These are phyloP conservation scores for Ectemnius cavifrons DNA, from an alignment of 2,888 invertebrate genomes.

Conservation along the genomic window DNA sequence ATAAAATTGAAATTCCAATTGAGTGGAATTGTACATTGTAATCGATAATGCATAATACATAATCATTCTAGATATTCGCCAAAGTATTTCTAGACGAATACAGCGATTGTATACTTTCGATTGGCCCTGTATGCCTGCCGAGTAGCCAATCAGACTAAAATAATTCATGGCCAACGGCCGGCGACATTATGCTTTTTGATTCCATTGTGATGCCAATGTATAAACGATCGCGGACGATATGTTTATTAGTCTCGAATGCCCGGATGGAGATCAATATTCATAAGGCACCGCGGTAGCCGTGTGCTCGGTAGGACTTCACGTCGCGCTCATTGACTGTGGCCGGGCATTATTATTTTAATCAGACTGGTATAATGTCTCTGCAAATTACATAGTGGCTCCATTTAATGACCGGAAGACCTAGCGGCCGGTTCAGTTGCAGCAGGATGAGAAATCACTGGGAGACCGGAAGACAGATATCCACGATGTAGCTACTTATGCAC, in stretches of 20 bases:
- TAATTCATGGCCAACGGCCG: conserved; percentile 43
- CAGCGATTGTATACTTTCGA: conserved; percentile 17
- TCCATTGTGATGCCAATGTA: conserved; percentile 56
- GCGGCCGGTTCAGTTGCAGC: conserved; percentile 46
- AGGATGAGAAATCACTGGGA: conserved; percentile 55
- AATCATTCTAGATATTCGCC: not conserved
- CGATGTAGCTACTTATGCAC: not conserved
- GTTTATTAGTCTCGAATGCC: conserved; percentile 56
- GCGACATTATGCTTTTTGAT: conserved; percentile 49
- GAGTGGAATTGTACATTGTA: too few relatives aligned
- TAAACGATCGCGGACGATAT: conserved; percentile 57
- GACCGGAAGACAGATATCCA: conserved; percentile 46
- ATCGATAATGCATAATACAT: too few relatives aligned
- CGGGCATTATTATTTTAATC: conserved; percentile 68
- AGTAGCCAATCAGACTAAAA: conserved; percentile 52
- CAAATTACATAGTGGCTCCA: conserved; percentile 57
- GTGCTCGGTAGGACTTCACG: conserved; percentile 39
- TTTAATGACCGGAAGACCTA: conserved; percentile 71
- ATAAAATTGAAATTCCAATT: too few relatives aligned
- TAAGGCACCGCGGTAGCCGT: conserved; percentile 52
- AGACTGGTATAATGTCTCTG: conserved; percentile 63
- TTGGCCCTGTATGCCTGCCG: conserved; percentile 27
- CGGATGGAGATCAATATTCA: conserved; percentile 73
- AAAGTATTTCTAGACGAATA: conserved; percentile 16
- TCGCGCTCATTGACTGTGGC: conserved; percentile 57